Percentiles rank a stretch among this genome's conserved stretches.
Evolutionary conservation across 2,888 invertebrate genomes (phyloP).

Genomic region (Leptinotarsa haldemani): DNA sequence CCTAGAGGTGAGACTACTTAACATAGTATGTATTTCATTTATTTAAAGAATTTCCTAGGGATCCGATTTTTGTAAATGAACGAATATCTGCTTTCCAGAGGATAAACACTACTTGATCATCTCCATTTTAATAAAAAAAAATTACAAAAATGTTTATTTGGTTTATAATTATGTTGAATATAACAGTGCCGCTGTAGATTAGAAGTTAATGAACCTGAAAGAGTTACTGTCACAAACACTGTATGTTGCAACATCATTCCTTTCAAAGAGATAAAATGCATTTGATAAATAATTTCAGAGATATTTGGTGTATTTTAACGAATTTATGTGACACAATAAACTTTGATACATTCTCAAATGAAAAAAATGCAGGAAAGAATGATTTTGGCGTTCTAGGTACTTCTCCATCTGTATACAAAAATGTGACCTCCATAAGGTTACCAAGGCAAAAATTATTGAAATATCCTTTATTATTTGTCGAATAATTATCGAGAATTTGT

Average conservation of each 20-base stretch:
- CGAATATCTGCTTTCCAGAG: too few species aligned
- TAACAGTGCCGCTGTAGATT: conserved; percentile 15
- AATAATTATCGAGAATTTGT: too few species aligned
- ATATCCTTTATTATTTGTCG: too few species aligned
- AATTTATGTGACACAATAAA: not conserved
- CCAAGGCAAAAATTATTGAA: too few species aligned
- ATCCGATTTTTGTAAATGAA: too few species aligned
- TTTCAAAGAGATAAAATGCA: not conserved
- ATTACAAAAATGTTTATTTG: not conserved
- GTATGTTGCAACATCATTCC: not conserved
- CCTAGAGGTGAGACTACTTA: conserved; percentile 64
- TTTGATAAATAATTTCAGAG: not conserved
- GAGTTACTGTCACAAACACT: not conserved
- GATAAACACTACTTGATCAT: too few species aligned
- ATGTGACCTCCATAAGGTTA: too few species aligned
- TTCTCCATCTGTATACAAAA: too few species aligned
- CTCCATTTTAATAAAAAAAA: not conserved
- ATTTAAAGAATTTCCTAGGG: too few species aligned
- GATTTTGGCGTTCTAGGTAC: too few species aligned
- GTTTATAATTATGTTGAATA: not conserved
- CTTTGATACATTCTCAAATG: not conserved
- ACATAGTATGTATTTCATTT: too few species aligned
- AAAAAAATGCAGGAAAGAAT: not conserved
- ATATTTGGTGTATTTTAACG: not conserved
- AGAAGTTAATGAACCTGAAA: conserved; percentile 32